A percentile compares a stretch with the other conserved stretches of the same genome.
phyloP scores from a whole-genome alignment of 2,113 vertebrate species.

The Semicossyphus pulcher region DNA sequence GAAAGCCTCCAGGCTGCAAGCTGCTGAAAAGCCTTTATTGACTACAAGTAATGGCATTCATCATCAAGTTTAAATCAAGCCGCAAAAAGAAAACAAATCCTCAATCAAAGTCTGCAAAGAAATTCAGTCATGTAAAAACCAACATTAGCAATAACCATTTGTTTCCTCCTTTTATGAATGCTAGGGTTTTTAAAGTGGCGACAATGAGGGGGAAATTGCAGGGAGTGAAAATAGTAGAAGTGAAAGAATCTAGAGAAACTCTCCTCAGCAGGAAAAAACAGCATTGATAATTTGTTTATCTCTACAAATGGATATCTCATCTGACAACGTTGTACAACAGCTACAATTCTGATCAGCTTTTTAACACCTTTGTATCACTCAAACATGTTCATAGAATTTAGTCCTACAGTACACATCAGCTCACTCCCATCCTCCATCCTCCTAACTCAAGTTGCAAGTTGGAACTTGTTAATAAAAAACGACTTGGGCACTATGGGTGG shows the following conservation, averaged over 20 bases:
- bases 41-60: constrained; percentile 23
- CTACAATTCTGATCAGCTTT: too few relatives aligned
- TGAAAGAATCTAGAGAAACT: too few relatives aligned
- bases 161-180: background rate
- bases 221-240: background rate
- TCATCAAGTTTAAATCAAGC: background rate
- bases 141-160: background rate
- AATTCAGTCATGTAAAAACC: background rate
- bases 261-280: background rate
- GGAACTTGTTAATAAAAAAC: too few relatives aligned
- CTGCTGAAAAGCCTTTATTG: constrained; percentile 13
- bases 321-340: too few relatives aligned
- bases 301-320: background rate
- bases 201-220: background rate
- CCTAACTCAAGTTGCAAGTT: too few relatives aligned
- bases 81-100: background rate
- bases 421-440: too few relatives aligned
- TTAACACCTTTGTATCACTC: too few relatives aligned
- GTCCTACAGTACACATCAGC: too few relatives aligned
- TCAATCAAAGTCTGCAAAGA: background rate
- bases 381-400: too few relatives aligned
- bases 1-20: constrained; percentile 16
- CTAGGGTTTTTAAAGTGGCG: background rate
- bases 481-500: too few relatives aligned
- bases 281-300: background rate